Base-by-base conservation (phyloP, 92 coral and sea anemone genomes). In the Zoanthus solanderi region DNA sequence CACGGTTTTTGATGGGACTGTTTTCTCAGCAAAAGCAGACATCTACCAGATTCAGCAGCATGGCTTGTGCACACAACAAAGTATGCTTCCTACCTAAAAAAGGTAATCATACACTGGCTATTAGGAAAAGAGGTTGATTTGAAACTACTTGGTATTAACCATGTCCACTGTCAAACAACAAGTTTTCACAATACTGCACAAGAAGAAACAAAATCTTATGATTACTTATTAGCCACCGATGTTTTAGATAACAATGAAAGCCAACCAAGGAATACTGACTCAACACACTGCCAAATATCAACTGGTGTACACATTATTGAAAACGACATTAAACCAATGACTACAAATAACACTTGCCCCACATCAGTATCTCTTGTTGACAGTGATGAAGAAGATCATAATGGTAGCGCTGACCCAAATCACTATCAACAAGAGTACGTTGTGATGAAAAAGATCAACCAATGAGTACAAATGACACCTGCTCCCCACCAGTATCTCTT, bases 21-120 rank as follows among this genome's bases (percentile, higher is more conserved):
- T 74, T 91, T 91, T 17, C 89, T 84, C 37, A 53, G 61, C 23
- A 42, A 45, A 79, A 63, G 81, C 66, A 18, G 60, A 7, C 18
- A 45, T 11, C 50, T 87, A 54, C 80, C 91, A 30, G 11, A 28
- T 1, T 67, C 72, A 54, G 71, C 83, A 69, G 78, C 78, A 23
- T 91, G 91, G 91, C 53, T 87, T 69, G 14, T 29, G 57, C 87
- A 83, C 83, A 91, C 93, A 9, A 91, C 93, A 78, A 18, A 14
- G 28, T 75, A 91, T 78, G 72, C 93, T 14, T 54, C 53, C 65
- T 91, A 87, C 84, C 67, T 88, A 76, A 57, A 91, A 88, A 46
- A 72, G 63, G 93, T 88, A n/a, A 78, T 91, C 14, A 91, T 91
- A 42, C 77, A 77, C 72, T 91, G 93, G 91, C 29, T 84, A 14